A percentile compares a stretch with the other conserved stretches of the same genome.
phyloP scores from a whole-genome alignment of 1,140 invertebrate species.

The Anthonomus grandis region DNA sequence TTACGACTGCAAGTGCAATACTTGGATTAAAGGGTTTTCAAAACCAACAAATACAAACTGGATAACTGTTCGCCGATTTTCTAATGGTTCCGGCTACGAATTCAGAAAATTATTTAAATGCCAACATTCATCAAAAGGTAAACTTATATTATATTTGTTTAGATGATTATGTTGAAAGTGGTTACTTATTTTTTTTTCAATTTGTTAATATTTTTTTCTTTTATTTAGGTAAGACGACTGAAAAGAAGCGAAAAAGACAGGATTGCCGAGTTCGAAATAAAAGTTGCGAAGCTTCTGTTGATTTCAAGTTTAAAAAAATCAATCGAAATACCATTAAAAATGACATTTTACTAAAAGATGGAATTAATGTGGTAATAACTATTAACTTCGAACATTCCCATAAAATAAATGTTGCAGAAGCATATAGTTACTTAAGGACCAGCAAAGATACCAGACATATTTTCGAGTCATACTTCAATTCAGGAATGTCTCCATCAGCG shows the following conservation, averaged over 20 bases:
- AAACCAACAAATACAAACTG: constrained; percentile 4
- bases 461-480: constrained; percentile 5
- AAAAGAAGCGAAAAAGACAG: neutral
- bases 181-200: too few species aligned
- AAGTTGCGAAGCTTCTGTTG: neutral
- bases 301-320: neutral
- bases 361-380: neutral
- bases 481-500: constrained; percentile 12
- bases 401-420: constrained; percentile 4
- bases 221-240: neutral
- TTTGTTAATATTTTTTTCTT: too few species aligned
- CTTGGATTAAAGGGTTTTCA: neutral
- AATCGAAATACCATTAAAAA: neutral
- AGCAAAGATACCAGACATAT: constrained; percentile 5
- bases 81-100: too few species aligned
- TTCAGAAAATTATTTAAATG: neutral
- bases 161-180: too few species aligned
- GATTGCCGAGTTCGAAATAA: too few species aligned
- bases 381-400: neutral
- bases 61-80: neutral
- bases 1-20: neutral
- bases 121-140: neutral
- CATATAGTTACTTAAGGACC: constrained; percentile 6
- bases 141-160: too few species aligned
- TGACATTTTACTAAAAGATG: neutral